Evolutionary conservation across 1,140 invertebrate species (phyloP).

Genomic region (Lineus longissimus): DNA sequence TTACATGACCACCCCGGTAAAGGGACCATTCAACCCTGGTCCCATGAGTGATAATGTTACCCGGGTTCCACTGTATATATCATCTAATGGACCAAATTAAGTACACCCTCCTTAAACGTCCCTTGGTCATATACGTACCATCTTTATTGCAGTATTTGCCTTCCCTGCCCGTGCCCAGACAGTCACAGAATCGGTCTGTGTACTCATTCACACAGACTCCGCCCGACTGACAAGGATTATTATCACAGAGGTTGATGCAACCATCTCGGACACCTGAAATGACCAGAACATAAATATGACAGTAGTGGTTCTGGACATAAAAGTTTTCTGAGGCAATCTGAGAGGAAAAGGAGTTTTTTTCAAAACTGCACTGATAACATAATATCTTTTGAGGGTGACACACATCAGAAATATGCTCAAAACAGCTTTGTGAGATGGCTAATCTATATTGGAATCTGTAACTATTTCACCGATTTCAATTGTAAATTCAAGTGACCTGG

Average conservation of each 20-base stretch:
- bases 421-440: no score
- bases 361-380: constrained; percentile 84
- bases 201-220: constrained; percentile 39
- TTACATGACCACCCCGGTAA: no score
- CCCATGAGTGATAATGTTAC: no score
- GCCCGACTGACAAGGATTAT: constrained; percentile 28
- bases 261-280: constrained; percentile 25
- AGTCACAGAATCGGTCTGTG: constrained; percentile 52
- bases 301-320: constrained; percentile 73
- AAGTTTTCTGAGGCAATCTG: constrained; percentile 79
- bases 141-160: constrained; percentile 85
- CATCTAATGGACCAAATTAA: no score
- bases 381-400: constrained; percentile 71
- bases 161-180: constrained; percentile 86
- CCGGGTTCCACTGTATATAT: no score
- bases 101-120: no score
- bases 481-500: no score
- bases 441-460: no score
- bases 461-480: no score
- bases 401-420: neutral
- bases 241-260: constrained; percentile 61
- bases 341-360: constrained; percentile 87
- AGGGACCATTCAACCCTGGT: no score
- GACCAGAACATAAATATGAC: constrained; percentile 74
- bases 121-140: constrained; percentile 70